These are phyloP conservation scores for Dascillus cervinus DNA, from an alignment of 2,888 invertebrate genomes.

Conservation along the genomic window DNA sequence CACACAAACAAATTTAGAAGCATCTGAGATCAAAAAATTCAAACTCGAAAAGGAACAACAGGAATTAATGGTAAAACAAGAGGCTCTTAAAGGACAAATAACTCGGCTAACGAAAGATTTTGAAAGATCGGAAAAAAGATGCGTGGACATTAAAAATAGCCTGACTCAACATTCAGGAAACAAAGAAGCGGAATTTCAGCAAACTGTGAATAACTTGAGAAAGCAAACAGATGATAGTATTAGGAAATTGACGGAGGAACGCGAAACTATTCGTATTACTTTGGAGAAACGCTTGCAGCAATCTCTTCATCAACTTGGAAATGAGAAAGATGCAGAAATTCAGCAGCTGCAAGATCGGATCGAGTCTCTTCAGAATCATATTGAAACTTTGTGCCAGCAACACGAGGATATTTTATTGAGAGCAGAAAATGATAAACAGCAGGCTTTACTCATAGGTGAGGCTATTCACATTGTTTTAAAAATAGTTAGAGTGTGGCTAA, in stretches of 20 bases:
- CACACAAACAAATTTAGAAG: slow-evolving; percentile 73
- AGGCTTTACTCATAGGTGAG: slow-evolving; percentile 73
- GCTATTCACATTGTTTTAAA: too few species aligned
- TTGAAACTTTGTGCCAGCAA: slow-evolving; percentile 82
- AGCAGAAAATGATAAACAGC: slow-evolving; percentile 93
- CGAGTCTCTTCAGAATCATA: slow-evolving; percentile 67
- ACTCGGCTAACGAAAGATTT: slow-evolving; percentile 67
- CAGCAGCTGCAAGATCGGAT: slow-evolving; percentile 68
- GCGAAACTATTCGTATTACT: slow-evolving; percentile 63
- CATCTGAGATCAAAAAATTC: slow-evolving; percentile 61
- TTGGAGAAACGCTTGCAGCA: slow-evolving; percentile 77
- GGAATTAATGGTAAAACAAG: slow-evolving; percentile 69
- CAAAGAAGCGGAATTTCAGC: slow-evolving; percentile 74
- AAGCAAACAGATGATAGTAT: slow-evolving; percentile 65
- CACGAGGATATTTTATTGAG: slow-evolving; percentile 85
- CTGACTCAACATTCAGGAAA: slow-evolving; percentile 66
- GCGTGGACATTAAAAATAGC: slow-evolving; percentile 59
- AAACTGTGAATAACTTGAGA: slow-evolving; percentile 63
- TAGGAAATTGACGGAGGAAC: slow-evolving; percentile 71
- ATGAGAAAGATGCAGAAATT: slow-evolving; percentile 73
- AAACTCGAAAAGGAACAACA: slow-evolving; percentile 74
- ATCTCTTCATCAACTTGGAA: slow-evolving; percentile 61
- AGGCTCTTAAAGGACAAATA: slow-evolving; percentile 68
- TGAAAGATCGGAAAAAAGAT: slow-evolving; percentile 62
- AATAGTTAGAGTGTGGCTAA: too few species aligned